phyloP scores from a whole-genome alignment of 2,888 invertebrate species.

The Myopa tessellatipennis region DNA sequence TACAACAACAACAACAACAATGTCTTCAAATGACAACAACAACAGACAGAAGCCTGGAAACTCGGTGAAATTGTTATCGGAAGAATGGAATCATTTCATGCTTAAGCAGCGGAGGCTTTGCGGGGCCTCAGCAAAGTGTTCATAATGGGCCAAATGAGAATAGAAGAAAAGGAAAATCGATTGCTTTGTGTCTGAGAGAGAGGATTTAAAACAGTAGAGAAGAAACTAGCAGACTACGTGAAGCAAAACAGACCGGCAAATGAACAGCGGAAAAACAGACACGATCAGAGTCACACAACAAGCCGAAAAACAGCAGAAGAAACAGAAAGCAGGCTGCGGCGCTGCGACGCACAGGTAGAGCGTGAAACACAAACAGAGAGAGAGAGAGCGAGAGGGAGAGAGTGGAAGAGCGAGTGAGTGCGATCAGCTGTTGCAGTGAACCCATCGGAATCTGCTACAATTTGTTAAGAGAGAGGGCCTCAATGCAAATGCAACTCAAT shows the following conservation, averaged over 20 bases:
- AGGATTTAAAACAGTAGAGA: neutral
- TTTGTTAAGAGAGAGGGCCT: neutral
- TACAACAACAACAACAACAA: constrained; percentile 40
- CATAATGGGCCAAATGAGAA: constrained; percentile 34
- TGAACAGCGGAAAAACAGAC: constrained; percentile 54
- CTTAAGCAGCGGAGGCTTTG: constrained; percentile 38
- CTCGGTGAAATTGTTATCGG: constrained; percentile 28
- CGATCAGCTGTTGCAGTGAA: neutral
- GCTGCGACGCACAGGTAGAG: constrained; percentile 9
- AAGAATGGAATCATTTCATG: constrained; percentile 52
- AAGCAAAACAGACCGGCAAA: constrained; percentile 61
- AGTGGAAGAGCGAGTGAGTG: neutral
- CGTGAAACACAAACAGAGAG: too few relatives aligned
- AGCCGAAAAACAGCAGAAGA: constrained; percentile 38
- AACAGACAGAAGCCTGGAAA: constrained; percentile 45
- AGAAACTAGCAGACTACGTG: constrained; percentile 41
- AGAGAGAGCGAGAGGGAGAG: neutral
- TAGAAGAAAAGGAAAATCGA: constrained; percentile 35
- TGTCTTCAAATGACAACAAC: neutral
- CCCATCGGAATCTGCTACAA: neutral
- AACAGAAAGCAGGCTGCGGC: too few relatives aligned
- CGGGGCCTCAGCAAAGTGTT: constrained; percentile 5
- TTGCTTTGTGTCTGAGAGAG: constrained; percentile 31
- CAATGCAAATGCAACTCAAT: neutral
- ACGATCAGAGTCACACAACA: neutral